Evolutionary conservation across 2,888 invertebrate genomes (phyloP).

Genomic region (Ectemnius lituratus): DNA sequence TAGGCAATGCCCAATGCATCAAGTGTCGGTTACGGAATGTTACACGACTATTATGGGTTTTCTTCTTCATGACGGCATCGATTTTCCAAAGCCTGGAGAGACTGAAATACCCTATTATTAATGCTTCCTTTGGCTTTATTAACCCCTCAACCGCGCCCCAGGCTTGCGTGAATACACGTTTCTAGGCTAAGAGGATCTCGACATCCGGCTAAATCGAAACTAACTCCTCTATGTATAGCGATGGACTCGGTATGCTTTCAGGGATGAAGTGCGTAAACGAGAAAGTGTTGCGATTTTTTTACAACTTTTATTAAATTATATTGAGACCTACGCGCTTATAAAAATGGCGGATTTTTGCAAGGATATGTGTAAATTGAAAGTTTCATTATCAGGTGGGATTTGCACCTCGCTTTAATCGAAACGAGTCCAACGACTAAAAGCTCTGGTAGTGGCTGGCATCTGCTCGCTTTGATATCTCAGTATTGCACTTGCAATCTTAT

Average conservation of each 20-base stretch:
- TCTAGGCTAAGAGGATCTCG: constrained; percentile 3
- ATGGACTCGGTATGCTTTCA: too few relatives aligned
- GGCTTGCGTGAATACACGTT: constrained; percentile 3
- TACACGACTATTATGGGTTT: not conserved
- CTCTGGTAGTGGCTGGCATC: not conserved
- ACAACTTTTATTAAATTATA: too few relatives aligned
- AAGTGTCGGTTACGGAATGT: not conserved
- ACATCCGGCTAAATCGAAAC: not conserved
- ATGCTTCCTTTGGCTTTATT: constrained; percentile 15
- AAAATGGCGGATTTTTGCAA: too few relatives aligned
- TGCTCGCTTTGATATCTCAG: not conserved
- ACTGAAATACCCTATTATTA: constrained; percentile 11
- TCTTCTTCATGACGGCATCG: not conserved
- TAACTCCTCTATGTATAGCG: not conserved
- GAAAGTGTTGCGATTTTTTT: too few relatives aligned
- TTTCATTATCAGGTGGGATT: too few relatives aligned
- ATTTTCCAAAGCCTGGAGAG: not conserved
- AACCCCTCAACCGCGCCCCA: constrained; percentile 8
- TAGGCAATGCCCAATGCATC: too few relatives aligned
- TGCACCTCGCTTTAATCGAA: too few relatives aligned
- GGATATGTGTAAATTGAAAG: too few relatives aligned
- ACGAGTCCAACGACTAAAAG: not conserved
- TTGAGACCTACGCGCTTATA: too few relatives aligned
- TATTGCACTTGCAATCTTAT: not conserved
- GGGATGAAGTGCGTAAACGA: too few relatives aligned